Evolutionary conservation across 1,140 invertebrate species (phyloP).

Genomic region (Heliconius congener): DNA sequence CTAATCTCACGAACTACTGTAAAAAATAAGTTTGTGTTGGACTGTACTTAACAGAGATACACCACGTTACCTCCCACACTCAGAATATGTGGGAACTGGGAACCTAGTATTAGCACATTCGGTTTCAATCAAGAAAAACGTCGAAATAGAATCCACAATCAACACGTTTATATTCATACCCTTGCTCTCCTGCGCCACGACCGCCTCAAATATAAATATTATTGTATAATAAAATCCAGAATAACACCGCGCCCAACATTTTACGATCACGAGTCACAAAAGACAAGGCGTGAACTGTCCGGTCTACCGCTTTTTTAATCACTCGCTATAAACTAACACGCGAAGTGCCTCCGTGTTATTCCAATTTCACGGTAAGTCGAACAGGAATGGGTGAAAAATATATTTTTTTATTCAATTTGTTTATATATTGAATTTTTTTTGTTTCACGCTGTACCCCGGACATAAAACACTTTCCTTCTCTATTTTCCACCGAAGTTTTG

Average conservation of each 20-base stretch:
- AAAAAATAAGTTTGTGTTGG: too few relatives aligned
- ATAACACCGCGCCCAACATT: constrained; percentile 29
- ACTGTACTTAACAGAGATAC: too few relatives aligned
- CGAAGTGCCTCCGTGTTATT: neutral
- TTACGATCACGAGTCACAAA: constrained; percentile 19
- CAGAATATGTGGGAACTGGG: too few relatives aligned
- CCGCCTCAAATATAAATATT: neutral
- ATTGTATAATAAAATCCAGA: neutral
- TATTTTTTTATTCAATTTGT: neutral
- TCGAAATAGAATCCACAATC: too few relatives aligned
- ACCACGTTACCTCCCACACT: too few relatives aligned
- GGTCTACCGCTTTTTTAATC: constrained; percentile 42
- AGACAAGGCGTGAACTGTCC: constrained; percentile 39
- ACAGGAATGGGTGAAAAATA: constrained; percentile 19
- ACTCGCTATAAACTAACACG: constrained; percentile 19
- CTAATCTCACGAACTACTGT: too few relatives aligned
- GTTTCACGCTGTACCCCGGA: neutral
- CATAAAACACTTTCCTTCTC: too few relatives aligned
- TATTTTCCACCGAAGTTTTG: too few relatives aligned
- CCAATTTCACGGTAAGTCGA: constrained; percentile 40
- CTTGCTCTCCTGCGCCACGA: too few relatives aligned
- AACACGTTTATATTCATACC: too few relatives aligned
- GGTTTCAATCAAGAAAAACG: too few relatives aligned
- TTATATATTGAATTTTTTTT: neutral
- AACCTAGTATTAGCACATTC: too few relatives aligned